Evolutionary conservation across 2,113 vertebrate species (phyloP), one percentile per base, ranked within the genome.

Genomic region (Neolamprologus sp.): DNA sequence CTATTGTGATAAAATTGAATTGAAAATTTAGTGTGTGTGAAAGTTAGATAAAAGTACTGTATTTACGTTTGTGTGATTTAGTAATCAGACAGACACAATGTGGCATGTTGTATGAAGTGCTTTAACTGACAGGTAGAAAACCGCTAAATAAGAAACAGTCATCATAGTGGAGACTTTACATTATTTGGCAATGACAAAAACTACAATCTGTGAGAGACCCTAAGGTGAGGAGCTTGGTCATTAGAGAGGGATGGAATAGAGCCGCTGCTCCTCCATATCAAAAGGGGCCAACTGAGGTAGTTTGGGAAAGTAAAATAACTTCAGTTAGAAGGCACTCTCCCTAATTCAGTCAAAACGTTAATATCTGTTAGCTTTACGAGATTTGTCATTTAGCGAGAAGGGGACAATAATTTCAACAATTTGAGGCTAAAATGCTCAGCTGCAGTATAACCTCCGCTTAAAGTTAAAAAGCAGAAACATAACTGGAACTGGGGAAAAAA

Each of bases 401-500:
- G 13, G 7, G 13, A 31, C 55, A 58, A 58, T 58, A 16, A 2
- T 58, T 58, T 58, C 26, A 58, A 58, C 26, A 58, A 31, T 58
- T 58, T 31, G 7, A 58, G 7, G 26, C 13, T 28, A 58, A 28
- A 58, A 58, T 2, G 26, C 55, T 58, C 26, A 58, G 55, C 26
- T 31, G 55, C 55, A 16, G 55, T 31, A 58, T 58, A 58, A 58
- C 55, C 26, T 58, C 26, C 5, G 5, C 55, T 28, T 58, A 58
- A 28, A 58, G 26, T 58, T 31, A 58, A 58, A 58, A 58, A 58
- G 13, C 55, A 58, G 55, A 9, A 58, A 16, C 3, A 58, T 58
- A 58, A 58, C 5, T 28, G 55, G 14, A 58, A 31, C 55, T 31
- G 55, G 23, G 2, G 12, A 0, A 2, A 28, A 28, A 58, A 58